These are phyloP conservation scores for Leptoclinus maculatus DNA, from an alignment of 2,797 vertebrate species.

Conservation along the genomic window DNA sequence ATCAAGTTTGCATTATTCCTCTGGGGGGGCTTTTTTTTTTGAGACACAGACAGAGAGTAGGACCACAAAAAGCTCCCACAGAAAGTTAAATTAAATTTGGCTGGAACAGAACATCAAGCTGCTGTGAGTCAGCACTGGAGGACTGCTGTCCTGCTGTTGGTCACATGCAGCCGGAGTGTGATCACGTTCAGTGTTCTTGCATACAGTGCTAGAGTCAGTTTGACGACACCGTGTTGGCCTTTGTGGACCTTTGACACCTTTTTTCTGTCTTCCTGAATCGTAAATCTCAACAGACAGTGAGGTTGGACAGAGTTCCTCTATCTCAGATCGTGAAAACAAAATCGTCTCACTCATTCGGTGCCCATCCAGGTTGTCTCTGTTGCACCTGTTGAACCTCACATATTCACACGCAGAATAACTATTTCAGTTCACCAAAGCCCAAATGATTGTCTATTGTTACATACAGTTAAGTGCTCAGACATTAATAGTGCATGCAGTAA, in stretches of 20 bases:
- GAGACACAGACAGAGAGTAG: conserved; percentile 35
- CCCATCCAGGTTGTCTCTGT: conserved; percentile 12
- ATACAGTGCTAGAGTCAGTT: neutral
- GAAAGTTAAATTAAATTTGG: conserved; percentile 46
- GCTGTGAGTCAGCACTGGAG: conserved; percentile 28
- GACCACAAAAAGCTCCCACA: conserved; percentile 52
- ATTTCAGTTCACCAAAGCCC: no score
- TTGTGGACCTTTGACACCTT: neutral
- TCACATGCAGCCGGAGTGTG: neutral
- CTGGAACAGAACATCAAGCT: conserved; percentile 30
- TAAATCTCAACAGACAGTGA: conserved; percentile 10
- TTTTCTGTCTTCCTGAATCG: conserved; percentile 12
- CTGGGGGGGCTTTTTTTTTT: conserved; percentile 32
- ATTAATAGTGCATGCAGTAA: no score
- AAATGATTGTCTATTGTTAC: no score
- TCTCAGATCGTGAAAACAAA: neutral
- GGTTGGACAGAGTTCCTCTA: neutral
- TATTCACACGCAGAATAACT: neutral
- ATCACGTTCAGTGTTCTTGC: neutral
- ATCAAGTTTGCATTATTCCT: conserved; percentile 32
- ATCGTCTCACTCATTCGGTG: conserved; percentile 1
- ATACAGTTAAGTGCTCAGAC: no score
- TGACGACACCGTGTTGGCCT: neutral
- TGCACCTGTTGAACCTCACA: neutral
- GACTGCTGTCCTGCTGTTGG: neutral